Evolutionary conservation across 2,888 invertebrate species (phyloP).

Genomic region (Sinhomidia bicolor): DNA sequence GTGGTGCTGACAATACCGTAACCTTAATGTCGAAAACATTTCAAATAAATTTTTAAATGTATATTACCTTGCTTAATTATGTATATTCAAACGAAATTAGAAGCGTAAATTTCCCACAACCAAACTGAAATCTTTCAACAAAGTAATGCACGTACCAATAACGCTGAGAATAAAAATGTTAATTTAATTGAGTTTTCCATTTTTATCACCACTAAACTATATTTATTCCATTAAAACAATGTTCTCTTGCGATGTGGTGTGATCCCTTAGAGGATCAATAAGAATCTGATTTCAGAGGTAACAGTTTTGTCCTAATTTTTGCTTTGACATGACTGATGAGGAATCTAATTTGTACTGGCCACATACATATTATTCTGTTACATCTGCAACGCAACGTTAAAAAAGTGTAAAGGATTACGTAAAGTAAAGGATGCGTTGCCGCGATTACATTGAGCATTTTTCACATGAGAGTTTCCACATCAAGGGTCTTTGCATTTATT

Average conservation of each 20-base stretch:
- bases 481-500: not conserved
- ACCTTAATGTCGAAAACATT: conserved; percentile 34
- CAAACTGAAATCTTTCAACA: not conserved
- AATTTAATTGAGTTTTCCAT: conserved; percentile 41
- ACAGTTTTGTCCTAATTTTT: conserved; percentile 66
- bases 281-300: conserved; percentile 55
- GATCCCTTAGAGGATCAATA: conserved; percentile 68
- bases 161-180: conserved; percentile 19
- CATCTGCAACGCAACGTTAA: not conserved
- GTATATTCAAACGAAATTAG: not conserved
- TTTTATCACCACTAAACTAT: not conserved
- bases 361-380: conserved; percentile 21
- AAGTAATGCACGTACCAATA: conserved; percentile 51
- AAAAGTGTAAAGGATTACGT: conserved; percentile 49
- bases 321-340: conserved; percentile 70
- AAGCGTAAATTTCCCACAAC: conserved; percentile 3
- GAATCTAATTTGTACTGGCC: conserved; percentile 65
- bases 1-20: conserved; percentile 45
- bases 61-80: too few species aligned
- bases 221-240: not conserved
- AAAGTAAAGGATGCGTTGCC: conserved; percentile 65
- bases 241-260: not conserved
- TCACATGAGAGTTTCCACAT: conserved; percentile 49
- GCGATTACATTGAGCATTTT: conserved; percentile 45
- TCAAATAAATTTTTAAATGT: too few species aligned